Evolutionary conservation across 2,888 invertebrate species (phyloP).

Genomic region (Ophion obscuratus): DNA sequence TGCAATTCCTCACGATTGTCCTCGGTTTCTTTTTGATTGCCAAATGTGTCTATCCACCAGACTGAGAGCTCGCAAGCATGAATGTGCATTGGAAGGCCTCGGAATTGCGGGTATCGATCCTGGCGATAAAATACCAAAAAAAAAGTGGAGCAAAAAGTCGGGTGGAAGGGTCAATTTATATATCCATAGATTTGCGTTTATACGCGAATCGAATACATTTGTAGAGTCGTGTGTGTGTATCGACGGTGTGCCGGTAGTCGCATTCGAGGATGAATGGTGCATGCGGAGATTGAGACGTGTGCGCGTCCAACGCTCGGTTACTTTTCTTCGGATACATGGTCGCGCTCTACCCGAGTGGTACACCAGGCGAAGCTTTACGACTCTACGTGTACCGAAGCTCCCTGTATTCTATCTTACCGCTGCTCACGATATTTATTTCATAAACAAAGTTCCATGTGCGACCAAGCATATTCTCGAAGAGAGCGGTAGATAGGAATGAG

Average conservation of each 20-base stretch:
- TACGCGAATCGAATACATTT: conserved; percentile 4
- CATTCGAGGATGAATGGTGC: conserved; percentile 48
- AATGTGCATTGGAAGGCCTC: too few species aligned
- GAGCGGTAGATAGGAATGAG: not conserved
- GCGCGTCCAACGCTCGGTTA: conserved; percentile 45
- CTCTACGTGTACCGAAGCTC: conserved; percentile 38
- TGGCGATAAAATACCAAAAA: too few species aligned
- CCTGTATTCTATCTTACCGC: conserved; percentile 32
- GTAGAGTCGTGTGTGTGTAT: not conserved
- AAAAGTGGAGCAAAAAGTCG: too few species aligned
- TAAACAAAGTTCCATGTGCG: conserved; percentile 77
- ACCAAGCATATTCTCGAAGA: conserved; percentile 49
- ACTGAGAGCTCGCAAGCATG: too few species aligned
- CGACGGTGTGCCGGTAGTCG: conserved; percentile 8
- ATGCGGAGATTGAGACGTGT: conserved; percentile 56
- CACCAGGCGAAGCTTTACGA: conserved; percentile 53
- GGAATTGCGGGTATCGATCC: too few species aligned
- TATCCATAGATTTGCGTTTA: not conserved
- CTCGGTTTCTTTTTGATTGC: too few species aligned
- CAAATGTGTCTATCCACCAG: too few species aligned
- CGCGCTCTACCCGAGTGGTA: conserved; percentile 37
- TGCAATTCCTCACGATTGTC: too few species aligned
- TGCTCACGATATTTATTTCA: conserved; percentile 77
- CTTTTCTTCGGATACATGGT: conserved; percentile 50
- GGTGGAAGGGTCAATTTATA: too few species aligned